Percentiles rank a stretch among this genome's conserved stretches.
Evolutionary conservation across 1,140 invertebrate genomes (phyloP).

Genomic region (Saccostrea glomerata): DNA sequence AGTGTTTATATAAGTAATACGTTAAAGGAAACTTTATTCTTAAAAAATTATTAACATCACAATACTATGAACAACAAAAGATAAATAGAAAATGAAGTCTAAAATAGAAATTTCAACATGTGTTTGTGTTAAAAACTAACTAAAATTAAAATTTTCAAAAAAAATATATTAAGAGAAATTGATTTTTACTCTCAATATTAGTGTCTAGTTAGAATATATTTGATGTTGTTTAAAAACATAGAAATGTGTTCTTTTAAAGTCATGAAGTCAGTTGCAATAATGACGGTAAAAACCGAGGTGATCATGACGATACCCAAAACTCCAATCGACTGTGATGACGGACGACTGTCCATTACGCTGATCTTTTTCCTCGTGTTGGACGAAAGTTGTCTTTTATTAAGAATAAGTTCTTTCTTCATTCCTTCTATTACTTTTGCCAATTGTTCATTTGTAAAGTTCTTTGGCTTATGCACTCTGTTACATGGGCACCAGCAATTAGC

Average conservation of each 20-base stretch:
- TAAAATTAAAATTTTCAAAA: too few species aligned
- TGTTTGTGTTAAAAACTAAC: too few species aligned
- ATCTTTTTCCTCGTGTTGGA: slow-evolving; percentile 25
- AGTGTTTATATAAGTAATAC: too few species aligned
- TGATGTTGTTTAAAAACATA: neutral
- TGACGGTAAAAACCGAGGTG: neutral
- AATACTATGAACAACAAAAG: too few species aligned
- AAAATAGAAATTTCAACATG: too few species aligned
- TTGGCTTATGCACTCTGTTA: neutral
- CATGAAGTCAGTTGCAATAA: neutral
- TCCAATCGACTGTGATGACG: neutral
- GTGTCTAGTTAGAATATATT: too few species aligned
- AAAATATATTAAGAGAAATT: too few species aligned
- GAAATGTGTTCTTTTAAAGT: slow-evolving; percentile 23
- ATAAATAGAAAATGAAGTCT: too few species aligned
- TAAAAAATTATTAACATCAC: too few species aligned
- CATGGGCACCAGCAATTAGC: slow-evolving; percentile 16
- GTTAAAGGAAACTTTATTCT: too few species aligned
- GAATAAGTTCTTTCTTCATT: neutral
- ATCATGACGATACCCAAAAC: slow-evolving; percentile 1
- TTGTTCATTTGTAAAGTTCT: neutral
- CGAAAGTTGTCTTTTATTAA: slow-evolving; percentile 11
- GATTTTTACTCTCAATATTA: too few species aligned
- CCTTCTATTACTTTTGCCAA: neutral
- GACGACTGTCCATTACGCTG: neutral